A percentile compares a stretch with the other conserved stretches of the same genome.
phyloP scores from a whole-genome alignment of 2,888 invertebrate genomes.

The Nephrotoma guestfalica region DNA sequence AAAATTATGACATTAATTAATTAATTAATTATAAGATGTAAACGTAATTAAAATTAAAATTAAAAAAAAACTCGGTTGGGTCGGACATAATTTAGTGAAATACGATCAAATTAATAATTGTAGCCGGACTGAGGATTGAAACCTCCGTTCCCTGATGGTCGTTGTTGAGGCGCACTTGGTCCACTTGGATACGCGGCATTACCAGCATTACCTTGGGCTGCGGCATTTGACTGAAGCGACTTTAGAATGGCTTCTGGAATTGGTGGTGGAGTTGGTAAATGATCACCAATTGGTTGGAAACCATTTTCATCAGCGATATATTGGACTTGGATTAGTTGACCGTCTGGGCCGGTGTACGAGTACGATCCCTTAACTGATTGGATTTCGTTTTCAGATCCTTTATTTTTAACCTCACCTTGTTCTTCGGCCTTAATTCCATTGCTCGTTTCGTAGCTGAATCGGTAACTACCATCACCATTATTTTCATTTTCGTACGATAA shows the following conservation, averaged over 20 bases:
- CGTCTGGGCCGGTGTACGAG: conserved; percentile 50
- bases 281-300: conserved; percentile 41
- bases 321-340: conserved; percentile 41
- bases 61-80: not conserved
- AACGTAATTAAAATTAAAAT: not conserved
- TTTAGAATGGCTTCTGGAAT: conserved; percentile 48
- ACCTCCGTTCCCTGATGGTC: conserved; percentile 27
- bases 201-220: conserved; percentile 23
- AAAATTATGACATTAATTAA: not conserved
- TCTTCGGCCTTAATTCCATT: conserved; percentile 49
- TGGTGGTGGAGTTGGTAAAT: conserved; percentile 47
- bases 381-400: conserved; percentile 38
- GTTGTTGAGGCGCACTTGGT: conserved; percentile 10
- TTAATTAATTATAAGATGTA: not conserved
- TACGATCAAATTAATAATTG: conserved; percentile 26
- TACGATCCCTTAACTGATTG: conserved; percentile 44
- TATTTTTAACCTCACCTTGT: conserved; percentile 43
- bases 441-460: conserved; percentile 45
- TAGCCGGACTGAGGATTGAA: conserved; percentile 34
- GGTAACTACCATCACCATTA: conserved; percentile 42
- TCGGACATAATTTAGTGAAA: not conserved
- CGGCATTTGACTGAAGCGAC: conserved; percentile 37
- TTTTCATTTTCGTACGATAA: conserved; percentile 41
- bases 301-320: conserved; percentile 53
- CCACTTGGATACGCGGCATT: conserved; percentile 17